Conservation (phyloP, 2,888 invertebrate genomes). For the Eilema depressum region DNA sequence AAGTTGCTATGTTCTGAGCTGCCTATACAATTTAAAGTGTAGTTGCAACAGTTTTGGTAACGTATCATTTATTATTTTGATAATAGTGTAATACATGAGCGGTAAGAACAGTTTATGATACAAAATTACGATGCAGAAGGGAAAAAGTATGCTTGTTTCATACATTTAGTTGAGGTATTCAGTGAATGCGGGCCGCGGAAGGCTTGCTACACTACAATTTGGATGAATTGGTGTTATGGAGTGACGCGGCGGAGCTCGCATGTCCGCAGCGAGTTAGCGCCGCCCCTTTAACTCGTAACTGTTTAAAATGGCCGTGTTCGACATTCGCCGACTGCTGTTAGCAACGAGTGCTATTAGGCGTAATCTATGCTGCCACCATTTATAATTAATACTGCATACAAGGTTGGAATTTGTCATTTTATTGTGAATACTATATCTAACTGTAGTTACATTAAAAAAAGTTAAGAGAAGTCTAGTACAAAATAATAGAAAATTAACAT, state of each 20-base stretch:
- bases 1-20: conserved; percentile 26
- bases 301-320: conserved; percentile 63
- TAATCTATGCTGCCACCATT: conserved; percentile 31
- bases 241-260: conserved; percentile 50
- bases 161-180: conserved; percentile 49
- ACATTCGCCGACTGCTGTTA: conserved; percentile 47
- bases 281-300: conserved; percentile 48
- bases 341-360: conserved; percentile 40
- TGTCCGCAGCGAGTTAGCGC: conserved; percentile 56
- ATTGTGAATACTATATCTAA: not conserved
- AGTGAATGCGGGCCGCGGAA: conserved; percentile 37
- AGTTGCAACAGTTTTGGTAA: conserved; percentile 48
- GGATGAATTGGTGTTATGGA: conserved; percentile 53
- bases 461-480: too few relatives aligned
- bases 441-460: too few relatives aligned
- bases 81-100: conserved; percentile 48
- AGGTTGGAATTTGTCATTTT: not conserved
- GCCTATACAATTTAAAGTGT: conserved; percentile 37
- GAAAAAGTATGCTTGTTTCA: conserved; percentile 57
- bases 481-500: too few relatives aligned
- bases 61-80: conserved; percentile 57
- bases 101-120: conserved; percentile 54
- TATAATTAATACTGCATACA: not conserved
- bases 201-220: conserved; percentile 51
- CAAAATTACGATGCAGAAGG: conserved; percentile 58